Base-by-base conservation (phyloP, 1,140 invertebrate genomes). In the Trissolcus basalis region DNA sequence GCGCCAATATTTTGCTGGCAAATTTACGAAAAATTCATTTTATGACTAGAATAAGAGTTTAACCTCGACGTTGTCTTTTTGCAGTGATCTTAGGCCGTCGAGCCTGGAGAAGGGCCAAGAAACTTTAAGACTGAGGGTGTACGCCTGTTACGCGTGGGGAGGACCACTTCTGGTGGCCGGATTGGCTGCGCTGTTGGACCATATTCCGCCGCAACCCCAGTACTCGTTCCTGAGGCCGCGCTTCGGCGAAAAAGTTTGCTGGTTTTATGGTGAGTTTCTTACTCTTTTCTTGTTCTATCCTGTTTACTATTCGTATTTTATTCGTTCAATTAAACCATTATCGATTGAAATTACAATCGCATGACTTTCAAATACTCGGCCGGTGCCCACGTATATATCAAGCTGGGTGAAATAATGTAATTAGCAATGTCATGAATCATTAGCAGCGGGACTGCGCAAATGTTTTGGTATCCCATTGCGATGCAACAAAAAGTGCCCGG, bases 81-180 rank as follows among this genome's bases (percentile, higher is more conserved):
- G 56, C 91, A 94, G 94, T 59, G 94, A 96, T 88, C 90, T 96
- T 80, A 90, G 94, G 60, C 94, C 94, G 43, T 93, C 94, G 75
- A 93, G 91, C 80, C 87, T 95, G 85, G 94, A 95, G 86, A 94
- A 94, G 83, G 92, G 93, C 78, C 94, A 95, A 89, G 94, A 95
- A 86, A 88, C 91, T 33, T 91, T 93, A 60, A 90, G 94, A 39
- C 90, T 95, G 50, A 89, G 93, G 41, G 89, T 94, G 32, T 96
- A 95, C 85, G 91, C 92, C 65, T 90, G 92, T 73, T 96, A 95
- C 87, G 94, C 94, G 39, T 96, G 94, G 93, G 94, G 94, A 68
- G 91, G 91, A 14, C 94, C 94, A 13, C 88, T 95, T 54, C 80
- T 94, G 44, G 92, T 95, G 69, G 91, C 93, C 44, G 91, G 91